These are phyloP conservation scores for Thalassaphorura encarpata DNA, from an alignment of 1,140 invertebrate genomes.

Conservation along the genomic window DNA sequence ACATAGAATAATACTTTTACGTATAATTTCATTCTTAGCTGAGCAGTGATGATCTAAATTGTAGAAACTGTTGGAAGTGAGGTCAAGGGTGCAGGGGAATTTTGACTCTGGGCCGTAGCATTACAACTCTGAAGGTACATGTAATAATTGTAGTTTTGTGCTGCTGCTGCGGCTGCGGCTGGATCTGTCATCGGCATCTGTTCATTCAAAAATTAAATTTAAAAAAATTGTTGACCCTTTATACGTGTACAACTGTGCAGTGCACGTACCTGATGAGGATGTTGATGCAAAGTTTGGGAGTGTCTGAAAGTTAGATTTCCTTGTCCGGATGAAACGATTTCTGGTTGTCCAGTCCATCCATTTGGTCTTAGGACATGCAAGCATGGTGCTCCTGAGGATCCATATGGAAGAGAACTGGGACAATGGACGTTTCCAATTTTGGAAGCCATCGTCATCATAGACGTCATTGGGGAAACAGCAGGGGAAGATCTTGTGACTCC, in stretches of 20 bases:
- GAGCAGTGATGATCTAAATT: too few relatives aligned
- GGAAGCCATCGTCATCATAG: constrained; percentile 31
- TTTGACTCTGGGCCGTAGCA: not conserved
- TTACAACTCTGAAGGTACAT: constrained; percentile 43
- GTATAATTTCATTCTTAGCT: too few relatives aligned
- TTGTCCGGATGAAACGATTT: constrained; percentile 15
- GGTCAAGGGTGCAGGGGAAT: constrained; percentile 22
- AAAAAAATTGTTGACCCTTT: not conserved
- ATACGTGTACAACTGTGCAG: not conserved
- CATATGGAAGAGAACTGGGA: constrained; percentile 6
- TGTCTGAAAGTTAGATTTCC: constrained; percentile 25
- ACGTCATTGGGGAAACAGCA: constrained; percentile 29
- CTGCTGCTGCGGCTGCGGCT: constrained; percentile 23
- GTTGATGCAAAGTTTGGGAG: constrained; percentile 25
- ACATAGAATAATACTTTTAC: too few relatives aligned
- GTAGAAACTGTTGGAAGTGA: too few relatives aligned
- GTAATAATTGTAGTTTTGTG: constrained; percentile 60
- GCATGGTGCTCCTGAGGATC: constrained; percentile 22
- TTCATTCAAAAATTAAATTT: constrained; percentile 1
- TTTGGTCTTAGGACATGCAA: constrained; percentile 29
- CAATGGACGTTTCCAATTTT: constrained; percentile 17
- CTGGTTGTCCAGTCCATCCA: constrained; percentile 18
- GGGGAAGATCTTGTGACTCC: constrained; percentile 17
- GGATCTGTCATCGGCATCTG: constrained; percentile 25
- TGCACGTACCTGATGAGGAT: constrained; percentile 22